These are phyloP conservation scores for Hypercompe scribonia DNA, from an alignment of 2,888 invertebrate genomes.

Conservation along the genomic window DNA sequence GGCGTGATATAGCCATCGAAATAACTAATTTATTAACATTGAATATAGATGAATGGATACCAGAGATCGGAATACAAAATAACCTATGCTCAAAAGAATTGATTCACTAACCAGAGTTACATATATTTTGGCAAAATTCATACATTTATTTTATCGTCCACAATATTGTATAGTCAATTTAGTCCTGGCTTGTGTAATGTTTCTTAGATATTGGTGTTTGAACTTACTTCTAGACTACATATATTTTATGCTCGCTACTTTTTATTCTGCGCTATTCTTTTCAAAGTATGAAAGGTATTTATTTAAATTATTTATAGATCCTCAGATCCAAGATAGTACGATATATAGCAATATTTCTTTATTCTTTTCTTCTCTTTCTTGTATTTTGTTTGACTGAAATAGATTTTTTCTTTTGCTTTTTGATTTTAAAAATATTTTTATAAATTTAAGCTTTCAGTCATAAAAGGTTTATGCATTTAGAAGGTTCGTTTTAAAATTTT, in stretches of 20 bases:
- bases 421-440: too few relatives aligned
- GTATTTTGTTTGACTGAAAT: too few relatives aligned
- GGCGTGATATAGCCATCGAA: neutral
- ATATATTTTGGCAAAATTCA: neutral
- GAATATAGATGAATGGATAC: neutral
- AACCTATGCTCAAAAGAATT: neutral
- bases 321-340: too few relatives aligned
- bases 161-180: neutral
- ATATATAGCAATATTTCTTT: too few relatives aligned
- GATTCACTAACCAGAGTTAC: neutral
- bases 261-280: neutral
- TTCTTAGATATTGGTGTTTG: neutral
- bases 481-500: too few relatives aligned
- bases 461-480: too few relatives aligned
- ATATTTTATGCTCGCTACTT: too few relatives aligned
- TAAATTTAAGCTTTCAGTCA: too few relatives aligned
- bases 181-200: neutral
- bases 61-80: neutral
- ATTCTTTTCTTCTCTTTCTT: too few relatives aligned
- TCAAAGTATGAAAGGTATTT: neutral
- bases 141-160: neutral
- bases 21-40: neutral
- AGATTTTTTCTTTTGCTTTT: too few relatives aligned
- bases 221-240: neutral
- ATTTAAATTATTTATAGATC: too few relatives aligned